A percentile compares a stretch with the other conserved stretches of the same genome.
Evolutionary conservation across 2,888 invertebrate species (phyloP).

Genomic region (Opisthograptis luteolata): DNA sequence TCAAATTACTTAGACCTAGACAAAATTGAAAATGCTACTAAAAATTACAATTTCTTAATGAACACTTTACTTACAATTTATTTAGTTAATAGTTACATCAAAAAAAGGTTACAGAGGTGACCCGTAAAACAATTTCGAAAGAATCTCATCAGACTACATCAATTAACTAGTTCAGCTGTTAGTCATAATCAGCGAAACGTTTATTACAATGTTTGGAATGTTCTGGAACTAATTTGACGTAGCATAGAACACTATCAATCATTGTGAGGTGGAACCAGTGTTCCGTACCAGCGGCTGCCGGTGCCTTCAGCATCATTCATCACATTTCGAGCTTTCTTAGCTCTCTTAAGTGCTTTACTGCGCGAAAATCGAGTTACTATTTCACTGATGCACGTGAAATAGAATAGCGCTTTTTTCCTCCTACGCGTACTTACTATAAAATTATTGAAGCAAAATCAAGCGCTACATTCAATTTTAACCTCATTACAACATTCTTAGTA

Average conservation of each 20-base stretch:
- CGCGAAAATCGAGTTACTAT: conserved; percentile 20
- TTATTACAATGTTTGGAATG: conserved; percentile 38
- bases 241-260: conserved; percentile 74
- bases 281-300: conserved; percentile 58
- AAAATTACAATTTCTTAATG: too few relatives aligned
- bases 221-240: conserved; percentile 58
- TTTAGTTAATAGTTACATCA: too few relatives aligned
- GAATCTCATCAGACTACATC: conserved; percentile 1
- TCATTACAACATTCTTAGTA: conserved; percentile 4
- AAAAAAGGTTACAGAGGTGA: too few relatives aligned
- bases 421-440: neutral
- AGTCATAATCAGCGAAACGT: conserved; percentile 17
- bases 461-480: conserved; percentile 6
- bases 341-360: conserved; percentile 68
- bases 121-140: neutral
- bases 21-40: too few relatives aligned
- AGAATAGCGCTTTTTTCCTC: neutral
- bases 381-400: conserved; percentile 27
- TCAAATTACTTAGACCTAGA: too few relatives aligned
- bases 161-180: conserved; percentile 12
- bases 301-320: conserved; percentile 66
- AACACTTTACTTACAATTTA: too few relatives aligned
- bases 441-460: conserved; percentile 2
- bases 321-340: conserved; percentile 70
- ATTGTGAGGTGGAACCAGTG: conserved; percentile 58